phyloP scores from a whole-genome alignment of 23 tunicate genomes.

The Botrylloides violaceus region DNA sequence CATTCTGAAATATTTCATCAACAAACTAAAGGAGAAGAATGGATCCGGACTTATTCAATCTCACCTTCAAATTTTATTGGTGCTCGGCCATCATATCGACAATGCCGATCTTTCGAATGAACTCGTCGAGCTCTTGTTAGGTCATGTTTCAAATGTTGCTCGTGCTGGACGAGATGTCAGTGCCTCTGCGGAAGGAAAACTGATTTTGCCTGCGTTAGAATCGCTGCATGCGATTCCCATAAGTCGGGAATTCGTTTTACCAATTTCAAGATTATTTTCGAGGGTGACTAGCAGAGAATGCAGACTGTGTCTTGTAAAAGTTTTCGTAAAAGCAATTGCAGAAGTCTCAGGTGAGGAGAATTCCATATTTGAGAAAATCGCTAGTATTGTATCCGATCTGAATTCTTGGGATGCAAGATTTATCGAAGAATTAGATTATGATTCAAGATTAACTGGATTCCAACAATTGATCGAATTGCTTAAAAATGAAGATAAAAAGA shows the following conservation, averaged over 20 bases:
- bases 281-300: slow-evolving; percentile 33
- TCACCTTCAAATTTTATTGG: slow-evolving; percentile 3
- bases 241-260: slow-evolving; percentile 20
- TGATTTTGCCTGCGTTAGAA: slow-evolving; percentile 21
- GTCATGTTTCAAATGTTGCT: slow-evolving; percentile 28
- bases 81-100: slow-evolving; percentile 2
- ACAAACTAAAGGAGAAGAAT: slow-evolving; percentile 4
- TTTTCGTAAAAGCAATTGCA: slow-evolving; percentile 32
- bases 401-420: slow-evolving; percentile 64
- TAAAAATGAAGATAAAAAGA: slow-evolving; percentile 12
- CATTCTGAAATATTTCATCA: slow-evolving; percentile 14
- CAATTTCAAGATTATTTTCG: slow-evolving; percentile 46
- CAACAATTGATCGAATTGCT: slow-evolving; percentile 26
- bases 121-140: slow-evolving; percentile 46
- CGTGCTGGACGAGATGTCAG: neutral
- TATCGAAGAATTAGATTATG: slow-evolving; percentile 65
- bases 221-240: slow-evolving; percentile 32
- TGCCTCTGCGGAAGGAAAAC: neutral
- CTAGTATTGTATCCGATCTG: slow-evolving; percentile 22
- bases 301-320: slow-evolving; percentile 35
- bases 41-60: neutral
- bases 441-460: slow-evolving; percentile 46
- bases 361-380: neutral
- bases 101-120: slow-evolving; percentile 25
- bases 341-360: slow-evolving; percentile 1